Conservation (phyloP, 37 sponge, comb jelly and placozoan species). For the Amphimedon queenslandica region DNA sequence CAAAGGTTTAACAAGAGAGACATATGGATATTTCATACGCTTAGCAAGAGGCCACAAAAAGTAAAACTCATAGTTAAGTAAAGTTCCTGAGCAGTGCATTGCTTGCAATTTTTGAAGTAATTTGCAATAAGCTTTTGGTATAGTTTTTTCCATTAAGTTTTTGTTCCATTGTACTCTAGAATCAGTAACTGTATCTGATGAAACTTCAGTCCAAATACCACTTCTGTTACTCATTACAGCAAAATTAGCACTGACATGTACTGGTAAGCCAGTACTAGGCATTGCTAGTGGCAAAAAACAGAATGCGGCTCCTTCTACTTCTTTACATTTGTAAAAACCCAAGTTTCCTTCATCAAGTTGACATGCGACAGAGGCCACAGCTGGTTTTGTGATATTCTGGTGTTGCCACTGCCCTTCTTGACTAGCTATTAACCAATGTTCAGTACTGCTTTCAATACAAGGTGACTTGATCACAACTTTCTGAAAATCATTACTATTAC, state of each 20-base stretch:
- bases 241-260: constrained; percentile 36
- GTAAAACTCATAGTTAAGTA: constrained; percentile 14
- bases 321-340: not conserved
- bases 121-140: constrained; percentile 5
- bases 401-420: not conserved
- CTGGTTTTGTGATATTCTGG: not conserved
- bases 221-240: constrained; percentile 33
- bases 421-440: not conserved
- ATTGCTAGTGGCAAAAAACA: constrained; percentile 31
- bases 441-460: not conserved
- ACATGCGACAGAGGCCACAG: not conserved
- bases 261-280: constrained; percentile 24
- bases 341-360: not conserved
- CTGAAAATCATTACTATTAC: not conserved
- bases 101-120: not conserved
- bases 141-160: not conserved
- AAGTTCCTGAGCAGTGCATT: not conserved
- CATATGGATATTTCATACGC: constrained; percentile 20
- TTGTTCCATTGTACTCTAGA: not conserved
- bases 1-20: not conserved
- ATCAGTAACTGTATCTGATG: not conserved
- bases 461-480: too few relatives aligned
- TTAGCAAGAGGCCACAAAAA: constrained; percentile 37
- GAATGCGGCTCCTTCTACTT: constrained; percentile 14
- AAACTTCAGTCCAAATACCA: constrained; percentile 18